Evolutionary conservation across 2,797 vertebrate species (phyloP).

Genomic region (Ibycter americanus): DNA sequence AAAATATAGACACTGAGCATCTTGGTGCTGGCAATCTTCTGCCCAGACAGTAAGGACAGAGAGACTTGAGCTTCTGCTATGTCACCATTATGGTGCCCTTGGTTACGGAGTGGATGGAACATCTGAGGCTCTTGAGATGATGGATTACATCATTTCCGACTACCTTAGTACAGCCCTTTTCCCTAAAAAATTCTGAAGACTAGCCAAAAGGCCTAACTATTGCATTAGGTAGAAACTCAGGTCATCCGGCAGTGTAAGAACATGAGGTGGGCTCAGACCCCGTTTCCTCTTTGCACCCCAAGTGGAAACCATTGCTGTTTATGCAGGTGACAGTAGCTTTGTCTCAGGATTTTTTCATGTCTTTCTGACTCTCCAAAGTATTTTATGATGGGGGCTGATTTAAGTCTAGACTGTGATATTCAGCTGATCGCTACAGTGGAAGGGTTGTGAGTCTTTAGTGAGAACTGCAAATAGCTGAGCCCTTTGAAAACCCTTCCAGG

Average conservation of each 20-base stretch:
- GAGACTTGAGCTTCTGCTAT: background rate
- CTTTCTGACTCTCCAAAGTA: background rate
- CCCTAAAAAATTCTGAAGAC: background rate
- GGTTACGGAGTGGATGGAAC: background rate
- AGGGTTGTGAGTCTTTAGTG: background rate
- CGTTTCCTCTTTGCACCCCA: background rate
- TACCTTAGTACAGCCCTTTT: background rate
- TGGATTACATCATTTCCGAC: background rate
- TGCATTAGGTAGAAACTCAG: background rate
- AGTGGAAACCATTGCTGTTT: background rate
- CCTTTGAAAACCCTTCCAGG: background rate
- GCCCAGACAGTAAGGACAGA: background rate
- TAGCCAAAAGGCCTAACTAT: background rate
- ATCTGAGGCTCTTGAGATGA: background rate
- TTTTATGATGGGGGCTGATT: background rate
- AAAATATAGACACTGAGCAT: background rate
- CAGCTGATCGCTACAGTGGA: background rate
- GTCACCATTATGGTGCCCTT: accelerated
- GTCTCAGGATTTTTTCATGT: background rate
- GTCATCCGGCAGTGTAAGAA: background rate
- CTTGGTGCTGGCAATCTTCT: background rate
- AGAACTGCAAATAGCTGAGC: background rate
- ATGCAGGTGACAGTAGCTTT: background rate
- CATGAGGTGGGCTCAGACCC: background rate
- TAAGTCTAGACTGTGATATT: background rate